Conservation (phyloP, 2,888 invertebrate genomes). For the Lamellibrachia satsuma region DNA sequence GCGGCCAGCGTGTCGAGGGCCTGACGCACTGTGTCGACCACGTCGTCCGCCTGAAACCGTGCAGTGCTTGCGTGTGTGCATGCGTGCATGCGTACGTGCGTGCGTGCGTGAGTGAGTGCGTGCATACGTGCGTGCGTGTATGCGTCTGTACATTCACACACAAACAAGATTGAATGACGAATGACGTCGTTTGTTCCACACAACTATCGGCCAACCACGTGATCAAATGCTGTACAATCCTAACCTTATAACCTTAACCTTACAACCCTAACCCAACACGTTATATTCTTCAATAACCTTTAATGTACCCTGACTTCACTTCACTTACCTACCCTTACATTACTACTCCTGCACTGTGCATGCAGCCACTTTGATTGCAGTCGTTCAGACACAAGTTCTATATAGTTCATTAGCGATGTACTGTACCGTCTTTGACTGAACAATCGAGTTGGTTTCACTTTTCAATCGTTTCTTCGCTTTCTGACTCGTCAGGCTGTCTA, state of each 20-base stretch:
- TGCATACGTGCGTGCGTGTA: too few species aligned
- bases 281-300: too few species aligned
- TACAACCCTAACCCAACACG: too few species aligned
- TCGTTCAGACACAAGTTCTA: neutral
- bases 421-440: neutral
- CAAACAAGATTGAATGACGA: too few species aligned
- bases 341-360: neutral
- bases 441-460: slow-evolving; percentile 34
- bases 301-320: too few species aligned
- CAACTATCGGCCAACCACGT: too few species aligned
- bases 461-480: slow-evolving; percentile 27
- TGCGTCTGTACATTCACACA: too few species aligned
- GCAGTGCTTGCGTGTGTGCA: neutral
- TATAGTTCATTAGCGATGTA: neutral
- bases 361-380: neutral
- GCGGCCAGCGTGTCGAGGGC: slow-evolving; percentile 20
- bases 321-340: neutral
- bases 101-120: too few species aligned
- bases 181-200: too few species aligned
- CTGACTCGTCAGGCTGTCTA: slow-evolving; percentile 25
- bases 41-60: slow-evolving; percentile 30
- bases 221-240: too few species aligned
- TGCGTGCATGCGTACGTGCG: neutral
- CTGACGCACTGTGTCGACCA: slow-evolving; percentile 22
- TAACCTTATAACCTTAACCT: too few species aligned